Conservation (phyloP, 2,888 invertebrate genomes). For the Tigriopus californicus region DNA sequence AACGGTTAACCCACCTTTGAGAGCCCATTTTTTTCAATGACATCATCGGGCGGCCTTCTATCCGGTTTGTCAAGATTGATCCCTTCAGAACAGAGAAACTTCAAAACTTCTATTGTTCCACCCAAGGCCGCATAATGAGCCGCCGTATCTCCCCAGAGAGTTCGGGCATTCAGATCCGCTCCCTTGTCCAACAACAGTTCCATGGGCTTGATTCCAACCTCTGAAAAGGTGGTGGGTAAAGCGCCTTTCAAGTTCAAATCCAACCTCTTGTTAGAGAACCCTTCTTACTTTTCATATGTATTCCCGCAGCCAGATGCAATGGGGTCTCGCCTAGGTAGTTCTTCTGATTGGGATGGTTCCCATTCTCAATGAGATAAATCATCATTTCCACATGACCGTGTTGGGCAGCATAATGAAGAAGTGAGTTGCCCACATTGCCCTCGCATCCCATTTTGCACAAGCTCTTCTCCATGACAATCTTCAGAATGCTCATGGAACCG, state of each 20-base stretch:
- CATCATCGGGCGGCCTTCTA: neutral
- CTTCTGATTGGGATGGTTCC: neutral
- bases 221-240: neutral
- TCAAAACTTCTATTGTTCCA: neutral
- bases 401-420: neutral
- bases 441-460: neutral
- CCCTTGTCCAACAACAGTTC: neutral
- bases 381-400: neutral
- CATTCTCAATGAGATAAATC: neutral
- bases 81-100: neutral
- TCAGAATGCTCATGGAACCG: too few species aligned
- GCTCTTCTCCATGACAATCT: too few species aligned
- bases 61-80: neutral
- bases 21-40: neutral
- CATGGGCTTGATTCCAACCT: neutral
- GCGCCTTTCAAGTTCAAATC: too few species aligned
- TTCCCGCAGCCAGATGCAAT: neutral
- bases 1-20: neutral
- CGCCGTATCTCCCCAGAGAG: constrained; percentile 10
- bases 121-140: constrained; percentile 6
- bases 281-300: neutral
- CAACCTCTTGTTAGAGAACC: too few species aligned
- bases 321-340: neutral
- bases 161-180: neutral
- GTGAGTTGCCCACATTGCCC: neutral